Conservation (phyloP, 2,797 vertebrate species). For the Otus scops region DNA sequence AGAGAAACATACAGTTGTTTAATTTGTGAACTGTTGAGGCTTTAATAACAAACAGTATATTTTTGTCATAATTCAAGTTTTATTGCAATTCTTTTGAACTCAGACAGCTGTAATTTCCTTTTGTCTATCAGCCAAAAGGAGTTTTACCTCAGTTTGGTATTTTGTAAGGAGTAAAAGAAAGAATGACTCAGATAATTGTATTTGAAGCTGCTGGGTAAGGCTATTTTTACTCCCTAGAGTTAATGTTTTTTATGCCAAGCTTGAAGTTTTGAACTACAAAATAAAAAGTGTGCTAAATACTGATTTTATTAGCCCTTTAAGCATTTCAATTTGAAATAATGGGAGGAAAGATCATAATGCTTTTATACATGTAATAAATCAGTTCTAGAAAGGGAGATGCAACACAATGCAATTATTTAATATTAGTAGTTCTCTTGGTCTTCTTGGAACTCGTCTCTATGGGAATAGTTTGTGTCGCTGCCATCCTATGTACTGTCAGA, state of each 20-base stretch:
- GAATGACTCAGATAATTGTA: slow-evolving; percentile 34
- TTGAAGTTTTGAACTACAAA: slow-evolving; percentile 41
- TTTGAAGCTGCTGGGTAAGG: slow-evolving; percentile 46
- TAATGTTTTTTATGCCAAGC: background rate
- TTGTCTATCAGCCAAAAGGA: slow-evolving; percentile 39
- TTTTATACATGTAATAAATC: slow-evolving; percentile 40
- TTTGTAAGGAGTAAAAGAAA: slow-evolving; percentile 40
- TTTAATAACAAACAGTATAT: slow-evolving; percentile 18
- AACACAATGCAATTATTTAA: background rate
- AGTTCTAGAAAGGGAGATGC: background rate
- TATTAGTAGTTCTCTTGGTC: slow-evolving; percentile 1
- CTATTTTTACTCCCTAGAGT: slow-evolving; percentile 34
- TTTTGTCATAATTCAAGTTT: slow-evolving; percentile 38
- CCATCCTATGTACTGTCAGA: background rate
- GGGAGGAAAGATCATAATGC: slow-evolving; percentile 31
- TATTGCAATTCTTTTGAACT: slow-evolving; percentile 39
- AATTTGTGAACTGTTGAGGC: background rate
- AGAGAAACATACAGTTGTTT: slow-evolving; percentile 4
- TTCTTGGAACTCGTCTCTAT: background rate
- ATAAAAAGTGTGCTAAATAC: slow-evolving; percentile 53
- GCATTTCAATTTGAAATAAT: slow-evolving; percentile 49
- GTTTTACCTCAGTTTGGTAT: slow-evolving; percentile 18
- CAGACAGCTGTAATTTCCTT: slow-evolving; percentile 49
- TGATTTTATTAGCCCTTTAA: slow-evolving; percentile 58
- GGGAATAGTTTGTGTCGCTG: slow-evolving; percentile 2